phyloP scores from a whole-genome alignment of 2,888 invertebrate species.

The Gastracanthus pulcherrimus region DNA sequence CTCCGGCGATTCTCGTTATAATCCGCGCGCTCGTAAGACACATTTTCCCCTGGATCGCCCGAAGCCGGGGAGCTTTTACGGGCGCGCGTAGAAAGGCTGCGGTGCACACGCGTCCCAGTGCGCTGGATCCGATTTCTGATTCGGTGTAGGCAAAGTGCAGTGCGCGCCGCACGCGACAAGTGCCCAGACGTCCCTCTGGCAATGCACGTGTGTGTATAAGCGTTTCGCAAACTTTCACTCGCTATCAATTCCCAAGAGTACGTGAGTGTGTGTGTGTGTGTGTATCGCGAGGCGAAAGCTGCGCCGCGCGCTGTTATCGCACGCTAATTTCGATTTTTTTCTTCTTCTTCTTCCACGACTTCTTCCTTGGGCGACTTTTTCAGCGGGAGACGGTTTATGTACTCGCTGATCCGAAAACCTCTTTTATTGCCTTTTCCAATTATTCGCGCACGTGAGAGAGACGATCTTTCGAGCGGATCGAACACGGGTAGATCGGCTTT shows the following conservation, averaged over 20 bases:
- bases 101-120: slow-evolving; percentile 31
- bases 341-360: not conserved
- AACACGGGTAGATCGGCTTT: not conserved
- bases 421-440: no score
- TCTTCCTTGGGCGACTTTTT: not conserved
- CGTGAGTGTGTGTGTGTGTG: not conserved
- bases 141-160: slow-evolving; percentile 5
- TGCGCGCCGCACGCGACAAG: slow-evolving; percentile 15
- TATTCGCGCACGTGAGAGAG: no score
- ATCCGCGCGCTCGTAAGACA: not conserved
- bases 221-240: slow-evolving; percentile 30
- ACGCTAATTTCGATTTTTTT: slow-evolving; percentile 5
- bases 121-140: slow-evolving; percentile 27
- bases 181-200: slow-evolving; percentile 5
- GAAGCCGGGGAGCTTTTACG: slow-evolving; percentile 4
- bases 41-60: not conserved
- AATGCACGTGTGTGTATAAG: not conserved
- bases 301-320: slow-evolving; percentile 15
- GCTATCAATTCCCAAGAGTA: slow-evolving; percentile 8
- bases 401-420: not conserved
- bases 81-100: not conserved
- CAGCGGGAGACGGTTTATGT: not conserved
- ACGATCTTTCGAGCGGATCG: no score
- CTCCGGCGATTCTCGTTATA: not conserved
- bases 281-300: slow-evolving; percentile 3